These are phyloP conservation scores for Cottoperca gobio DNA, from an alignment of 2,797 vertebrate species.

Conservation along the genomic window DNA sequence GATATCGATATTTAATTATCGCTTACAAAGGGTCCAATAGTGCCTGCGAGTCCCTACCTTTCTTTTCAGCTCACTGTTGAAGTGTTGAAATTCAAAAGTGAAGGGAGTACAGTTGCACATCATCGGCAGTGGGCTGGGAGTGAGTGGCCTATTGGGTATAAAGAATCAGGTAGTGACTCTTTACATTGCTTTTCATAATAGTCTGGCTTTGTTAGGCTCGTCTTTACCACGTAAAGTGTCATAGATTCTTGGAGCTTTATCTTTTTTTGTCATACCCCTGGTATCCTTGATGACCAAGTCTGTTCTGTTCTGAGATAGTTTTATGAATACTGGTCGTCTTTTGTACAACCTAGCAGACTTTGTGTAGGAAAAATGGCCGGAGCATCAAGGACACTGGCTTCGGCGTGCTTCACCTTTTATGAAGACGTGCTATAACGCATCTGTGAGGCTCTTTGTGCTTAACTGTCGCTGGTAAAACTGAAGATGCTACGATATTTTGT, in stretches of 20 bases:
- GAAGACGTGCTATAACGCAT: slow-evolving; percentile 28
- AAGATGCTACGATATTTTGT: slow-evolving; percentile 64
- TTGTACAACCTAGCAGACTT: slow-evolving; percentile 52
- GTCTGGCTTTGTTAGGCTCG: background rate
- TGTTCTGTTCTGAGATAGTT: slow-evolving; percentile 16
- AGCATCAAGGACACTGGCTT: slow-evolving; percentile 49
- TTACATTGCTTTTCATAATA: no score
- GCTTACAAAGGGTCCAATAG: background rate
- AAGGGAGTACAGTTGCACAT: background rate
- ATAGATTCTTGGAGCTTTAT: background rate
- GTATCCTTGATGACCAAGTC: background rate
- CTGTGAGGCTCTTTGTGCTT: slow-evolving; percentile 64
- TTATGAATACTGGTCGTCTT: slow-evolving; percentile 49
- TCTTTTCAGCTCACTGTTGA: background rate
- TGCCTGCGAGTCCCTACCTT: background rate
- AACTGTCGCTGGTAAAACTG: slow-evolving; percentile 59
- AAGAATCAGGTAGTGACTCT: background rate
- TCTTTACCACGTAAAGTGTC: background rate
- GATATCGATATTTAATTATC: background rate
- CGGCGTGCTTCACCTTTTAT: slow-evolving; percentile 17
- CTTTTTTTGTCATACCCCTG: background rate
- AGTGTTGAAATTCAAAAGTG: background rate
- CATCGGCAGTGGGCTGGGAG: background rate
- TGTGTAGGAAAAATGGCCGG: slow-evolving; percentile 50
- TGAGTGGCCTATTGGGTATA: background rate